Conservation (phyloP, 2,113 vertebrate species). For the cattle (Bos taurus) region ARS-UCD2.0 NC_037337.1:53741001-53741500, state of each 20-base stretch:
- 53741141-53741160: slow-evolving; percentile 63
- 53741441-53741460: slow-evolving; percentile 74
- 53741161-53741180: slow-evolving; percentile 52
- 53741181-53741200: background rate
- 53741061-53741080: slow-evolving; percentile 57
- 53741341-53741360: slow-evolving; percentile 64
- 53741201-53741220: slow-evolving; percentile 48
- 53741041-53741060: slow-evolving; percentile 66
- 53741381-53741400: slow-evolving; percentile 53
- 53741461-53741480: slow-evolving; percentile 72
- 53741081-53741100: slow-evolving; percentile 35
- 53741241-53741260: slow-evolving; percentile 65
- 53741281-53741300: slow-evolving; percentile 40
- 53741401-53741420: slow-evolving; percentile 72
- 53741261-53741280: slow-evolving; percentile 57
- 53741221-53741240: slow-evolving; percentile 49
- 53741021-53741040: slow-evolving; percentile 73
- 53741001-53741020: slow-evolving; percentile 67
- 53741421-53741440: slow-evolving; percentile 76
- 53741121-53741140: slow-evolving; percentile 43
- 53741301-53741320: slow-evolving; percentile 44
- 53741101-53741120: slow-evolving; percentile 53
- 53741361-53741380: slow-evolving; percentile 58
- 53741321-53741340: slow-evolving; percentile 60
- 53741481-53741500: slow-evolving; percentile 67